Evolutionary conservation across 2,797 vertebrate species (phyloP).

Genomic region (Caiman crocodilus): DNA sequence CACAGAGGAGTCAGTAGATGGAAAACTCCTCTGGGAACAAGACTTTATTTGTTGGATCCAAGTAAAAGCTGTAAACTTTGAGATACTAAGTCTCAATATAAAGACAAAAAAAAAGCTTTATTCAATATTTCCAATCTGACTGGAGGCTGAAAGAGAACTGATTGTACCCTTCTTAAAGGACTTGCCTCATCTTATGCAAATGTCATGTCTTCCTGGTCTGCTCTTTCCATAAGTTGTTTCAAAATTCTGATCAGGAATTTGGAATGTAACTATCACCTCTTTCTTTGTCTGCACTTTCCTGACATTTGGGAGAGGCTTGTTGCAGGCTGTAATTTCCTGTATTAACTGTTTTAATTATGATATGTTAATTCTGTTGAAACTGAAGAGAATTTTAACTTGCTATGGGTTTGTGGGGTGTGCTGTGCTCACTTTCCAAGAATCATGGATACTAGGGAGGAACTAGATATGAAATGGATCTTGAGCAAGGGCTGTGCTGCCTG

Average conservation of each 20-base stretch:
- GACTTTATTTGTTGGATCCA: not conserved
- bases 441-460: not conserved
- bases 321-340: not conserved
- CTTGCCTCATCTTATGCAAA: not conserved
- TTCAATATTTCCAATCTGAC: not conserved
- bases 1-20: too few relatives aligned
- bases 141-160: not conserved
- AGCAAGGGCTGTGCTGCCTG: not conserved
- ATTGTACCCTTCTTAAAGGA: not conserved
- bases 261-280: not conserved
- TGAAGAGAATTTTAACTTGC: not conserved
- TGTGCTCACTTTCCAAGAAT: not conserved
- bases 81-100: not conserved
- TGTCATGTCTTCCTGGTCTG: not conserved
- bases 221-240: not conserved
- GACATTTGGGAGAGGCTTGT: not conserved
- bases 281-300: not conserved
- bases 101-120: not conserved
- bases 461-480: slow-evolving; percentile 13
- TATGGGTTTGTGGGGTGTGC: not conserved
- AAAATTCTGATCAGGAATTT: not conserved
- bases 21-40: too few relatives aligned
- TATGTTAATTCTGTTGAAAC: not conserved
- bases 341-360: not conserved
- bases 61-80: not conserved